Evolutionary conservation across 2,113 vertebrate species (phyloP), one percentile per base, ranked within the genome.

Genomic region (Baryphthengus martii): DNA sequence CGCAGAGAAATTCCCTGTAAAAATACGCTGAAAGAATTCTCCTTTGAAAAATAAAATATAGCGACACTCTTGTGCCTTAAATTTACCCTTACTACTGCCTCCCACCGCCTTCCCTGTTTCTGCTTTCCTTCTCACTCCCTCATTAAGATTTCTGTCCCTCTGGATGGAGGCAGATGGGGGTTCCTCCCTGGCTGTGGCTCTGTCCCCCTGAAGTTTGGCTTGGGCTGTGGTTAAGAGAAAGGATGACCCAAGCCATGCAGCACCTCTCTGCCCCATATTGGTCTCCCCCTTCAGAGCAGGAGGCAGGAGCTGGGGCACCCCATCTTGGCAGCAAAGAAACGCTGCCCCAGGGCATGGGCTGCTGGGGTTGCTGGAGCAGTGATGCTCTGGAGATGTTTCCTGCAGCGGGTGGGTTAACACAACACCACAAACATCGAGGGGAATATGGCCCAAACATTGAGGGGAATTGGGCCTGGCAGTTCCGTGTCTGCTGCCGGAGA

Each of bases 31-130:
- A 96, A 93, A 94, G 75, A 93, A 88, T 93, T 71, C 75, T 92
- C 55, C 71, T 91, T 95, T 91, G 75, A 91, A 96, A 96, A 92
- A 93, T 96, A 93, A 92, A 97, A 93, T 86, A 79, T 4, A 79
- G 88, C 0, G 24, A 78, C 90, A 93, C 86, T 53, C 88, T 83
- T 5, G 40, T 84, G 92, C 67, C 62, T 95, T 63, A 76, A 73
- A 76, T 81, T 66, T 76, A 66, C 62, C 85, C 73, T 55, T 68
- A 50, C 59, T 45, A 68, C 40, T 72, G 83, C 62, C 39, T 86
- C 33, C 50, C 40, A 39, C 52, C 1, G 0, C 71, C 56, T 68
- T 62, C 73, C 20, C 76, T 73, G 26, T 42, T 91, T 53, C 62
- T 47, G 10, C 63, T 73, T 90, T 39, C 28, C 35, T 74, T 29